Evolutionary conservation across 2,797 vertebrate genomes (phyloP).

Genomic region (Etheostoma perlongum): DNA sequence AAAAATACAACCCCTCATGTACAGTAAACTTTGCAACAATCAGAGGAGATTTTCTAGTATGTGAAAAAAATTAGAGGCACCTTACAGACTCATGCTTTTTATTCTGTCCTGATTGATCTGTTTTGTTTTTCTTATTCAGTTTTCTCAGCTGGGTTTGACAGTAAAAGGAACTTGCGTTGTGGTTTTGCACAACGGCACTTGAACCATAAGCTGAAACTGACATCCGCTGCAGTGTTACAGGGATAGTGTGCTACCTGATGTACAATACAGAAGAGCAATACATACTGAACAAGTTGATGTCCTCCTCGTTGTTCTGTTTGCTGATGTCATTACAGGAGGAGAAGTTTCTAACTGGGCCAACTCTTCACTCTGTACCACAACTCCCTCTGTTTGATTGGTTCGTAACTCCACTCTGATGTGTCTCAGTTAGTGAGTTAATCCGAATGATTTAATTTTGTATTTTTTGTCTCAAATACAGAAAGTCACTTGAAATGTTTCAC

Average conservation of each 20-base stretch:
- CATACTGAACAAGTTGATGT: constrained; percentile 52
- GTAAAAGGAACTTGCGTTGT: constrained; percentile 56
- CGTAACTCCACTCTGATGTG: constrained; percentile 53
- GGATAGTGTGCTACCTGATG: constrained; percentile 53
- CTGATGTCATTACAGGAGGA: constrained; percentile 68
- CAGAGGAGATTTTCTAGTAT: constrained; percentile 75
- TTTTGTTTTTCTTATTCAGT: constrained; percentile 31
- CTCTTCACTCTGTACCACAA: constrained; percentile 53
- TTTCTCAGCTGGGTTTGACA: constrained; percentile 48
- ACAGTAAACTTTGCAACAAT: constrained; percentile 81
- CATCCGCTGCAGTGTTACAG: constrained; percentile 65
- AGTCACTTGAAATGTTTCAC: constrained; percentile 61
- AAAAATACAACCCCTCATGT: constrained; percentile 74
- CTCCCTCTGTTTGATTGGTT: constrained; percentile 65
- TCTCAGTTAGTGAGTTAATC: constrained; percentile 44
- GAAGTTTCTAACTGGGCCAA: constrained; percentile 53
- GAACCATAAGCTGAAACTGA: constrained; percentile 58
- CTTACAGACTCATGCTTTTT: constrained; percentile 72
- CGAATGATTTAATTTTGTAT: constrained; percentile 1
- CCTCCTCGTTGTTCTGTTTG: constrained; percentile 58
- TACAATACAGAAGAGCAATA: constrained; percentile 79
- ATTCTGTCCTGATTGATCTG: constrained; percentile 51
- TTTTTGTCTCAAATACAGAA: constrained; percentile 39
- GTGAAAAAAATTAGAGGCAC: constrained; percentile 74
- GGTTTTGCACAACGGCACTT: constrained; percentile 69